A percentile compares a stretch with the other conserved stretches of the same genome.
Conservation (phyloP, 2,888 invertebrate species). For the Cephalotes varians region DNA sequence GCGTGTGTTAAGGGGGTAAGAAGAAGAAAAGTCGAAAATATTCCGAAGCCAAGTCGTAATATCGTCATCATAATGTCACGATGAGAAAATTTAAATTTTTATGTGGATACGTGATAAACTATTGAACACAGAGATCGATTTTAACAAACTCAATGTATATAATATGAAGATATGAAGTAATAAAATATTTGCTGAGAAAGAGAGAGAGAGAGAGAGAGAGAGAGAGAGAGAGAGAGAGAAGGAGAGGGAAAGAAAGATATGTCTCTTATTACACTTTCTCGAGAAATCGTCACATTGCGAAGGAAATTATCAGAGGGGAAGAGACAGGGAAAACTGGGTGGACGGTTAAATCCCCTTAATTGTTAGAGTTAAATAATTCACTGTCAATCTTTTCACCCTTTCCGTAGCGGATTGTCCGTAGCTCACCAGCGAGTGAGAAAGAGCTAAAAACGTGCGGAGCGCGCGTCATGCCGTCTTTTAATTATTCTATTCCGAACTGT, state of each 20-base stretch:
- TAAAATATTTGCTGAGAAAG: too few species aligned
- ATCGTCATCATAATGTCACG: conserved; percentile 10
- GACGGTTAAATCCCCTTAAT: conserved; percentile 76
- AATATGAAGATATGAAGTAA: too few species aligned
- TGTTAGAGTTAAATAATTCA: conserved; percentile 84
- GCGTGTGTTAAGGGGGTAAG: background rate
- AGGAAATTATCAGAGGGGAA: conserved; percentile 14
- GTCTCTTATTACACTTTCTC: conserved; percentile 21
- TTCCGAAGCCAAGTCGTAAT: conserved; percentile 7
- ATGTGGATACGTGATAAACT: background rate
- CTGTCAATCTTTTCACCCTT: conserved; percentile 84
- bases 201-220: too few species aligned
- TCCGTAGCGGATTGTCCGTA: conserved; percentile 69
- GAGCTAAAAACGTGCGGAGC: conserved; percentile 35
- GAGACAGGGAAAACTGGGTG: conserved; percentile 27
- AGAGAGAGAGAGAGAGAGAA: too few species aligned
- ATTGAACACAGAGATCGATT: background rate
- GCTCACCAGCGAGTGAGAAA: conserved; percentile 42
- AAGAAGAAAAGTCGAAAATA: background rate
- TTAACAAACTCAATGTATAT: background rate
- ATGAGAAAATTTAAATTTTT: conserved; percentile 20
- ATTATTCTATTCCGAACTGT: conserved; percentile 80
- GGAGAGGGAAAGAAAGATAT: too few species aligned
- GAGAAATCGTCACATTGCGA: conserved; percentile 13
- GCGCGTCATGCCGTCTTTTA: conserved; percentile 78